Evolutionary conservation across 1,140 invertebrate species (phyloP), one percentile per base, ranked within the genome.

Genomic region (Drosophila kepulauana): DNA sequence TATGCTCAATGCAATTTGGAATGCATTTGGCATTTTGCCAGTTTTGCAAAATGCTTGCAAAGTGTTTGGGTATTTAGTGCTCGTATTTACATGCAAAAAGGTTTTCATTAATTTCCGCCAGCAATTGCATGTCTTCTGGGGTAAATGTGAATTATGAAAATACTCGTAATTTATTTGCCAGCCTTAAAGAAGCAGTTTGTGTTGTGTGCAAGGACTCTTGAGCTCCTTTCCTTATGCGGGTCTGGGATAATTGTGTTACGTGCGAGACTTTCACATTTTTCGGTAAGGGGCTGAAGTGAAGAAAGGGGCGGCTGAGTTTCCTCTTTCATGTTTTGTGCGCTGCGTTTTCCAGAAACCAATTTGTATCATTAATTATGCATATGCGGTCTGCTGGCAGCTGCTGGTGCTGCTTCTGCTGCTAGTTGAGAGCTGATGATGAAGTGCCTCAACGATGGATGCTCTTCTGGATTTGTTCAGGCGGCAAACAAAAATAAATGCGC

Each of bases 401-500:
- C 25, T 62, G 48, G 13, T 16, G 43, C 20, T 66, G 70, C n/a
- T 35, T 13, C 30, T 52, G 49, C 13, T 35, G 33, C 52, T 28
- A 13, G n/a, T 25, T 56, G 35, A 11, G 7, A 15, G 54, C 43
- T 6, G 20, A 56, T 64, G 69, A 65, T 72, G 69, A 72, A 65
- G 69, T 72, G 62, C 33, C 45, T 58, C 51, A 51, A 38, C 46
- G 61, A 57, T 57, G 68, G 71, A 62, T 78, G 63, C 80, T 78
- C 79, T 79, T 57, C 52, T 79, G 68, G 72, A 82, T 82, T 82
- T 79, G 79, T 78, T 88, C 75, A 69, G 63, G 82, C 82, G 75
- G 71, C 61, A 86, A 87, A 69, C 77, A 86, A 85, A 85, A 81
- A 81, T 86, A 86, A 72, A 81, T 86, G 82, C 75, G 62, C 54